Evolutionary conservation across 2,113 vertebrate species (phyloP).

Genomic region (Coreoperca whiteheadi): DNA sequence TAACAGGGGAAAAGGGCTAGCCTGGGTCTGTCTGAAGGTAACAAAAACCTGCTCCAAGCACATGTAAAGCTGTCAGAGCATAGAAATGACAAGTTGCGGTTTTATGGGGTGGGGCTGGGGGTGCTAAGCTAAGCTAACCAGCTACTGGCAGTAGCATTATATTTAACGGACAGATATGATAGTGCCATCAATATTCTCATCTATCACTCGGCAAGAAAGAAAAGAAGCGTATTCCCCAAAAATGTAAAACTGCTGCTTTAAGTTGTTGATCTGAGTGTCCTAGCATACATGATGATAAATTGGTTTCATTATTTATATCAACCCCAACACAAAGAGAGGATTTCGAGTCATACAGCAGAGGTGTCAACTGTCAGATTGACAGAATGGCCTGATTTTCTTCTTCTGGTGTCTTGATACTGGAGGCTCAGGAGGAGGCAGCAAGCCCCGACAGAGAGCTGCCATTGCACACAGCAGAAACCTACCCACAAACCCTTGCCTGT

Average conservation of each 20-base stretch:
- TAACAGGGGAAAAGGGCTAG: not conserved
- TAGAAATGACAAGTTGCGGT: too few relatives aligned
- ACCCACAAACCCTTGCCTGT: constrained; percentile 80
- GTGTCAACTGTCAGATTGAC: constrained; percentile 51
- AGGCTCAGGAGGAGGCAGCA: constrained; percentile 72
- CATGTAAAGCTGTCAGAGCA: not conserved
- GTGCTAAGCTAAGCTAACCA: not conserved
- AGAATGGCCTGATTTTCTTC: constrained; percentile 55
- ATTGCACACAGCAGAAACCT: constrained; percentile 77
- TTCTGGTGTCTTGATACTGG: constrained; percentile 60
- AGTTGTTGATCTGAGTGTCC: constrained; percentile 11
- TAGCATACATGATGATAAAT: constrained; percentile 6
- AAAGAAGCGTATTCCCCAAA: not conserved
- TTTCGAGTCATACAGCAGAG: constrained; percentile 6
- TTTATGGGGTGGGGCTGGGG: too few relatives aligned
- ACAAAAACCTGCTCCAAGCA: not conserved
- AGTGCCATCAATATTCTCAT: not conserved
- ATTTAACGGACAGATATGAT: not conserved
- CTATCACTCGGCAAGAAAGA: not conserved
- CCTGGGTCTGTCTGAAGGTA: not conserved
- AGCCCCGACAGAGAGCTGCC: constrained; percentile 85
- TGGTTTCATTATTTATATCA: constrained; percentile 29
- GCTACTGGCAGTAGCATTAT: not conserved
- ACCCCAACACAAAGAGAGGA: constrained; percentile 21
- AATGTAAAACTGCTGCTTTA: not conserved